Base-by-base conservation (phyloP, 2,113 vertebrate genomes). In the Cichladusa arquata region DNA sequence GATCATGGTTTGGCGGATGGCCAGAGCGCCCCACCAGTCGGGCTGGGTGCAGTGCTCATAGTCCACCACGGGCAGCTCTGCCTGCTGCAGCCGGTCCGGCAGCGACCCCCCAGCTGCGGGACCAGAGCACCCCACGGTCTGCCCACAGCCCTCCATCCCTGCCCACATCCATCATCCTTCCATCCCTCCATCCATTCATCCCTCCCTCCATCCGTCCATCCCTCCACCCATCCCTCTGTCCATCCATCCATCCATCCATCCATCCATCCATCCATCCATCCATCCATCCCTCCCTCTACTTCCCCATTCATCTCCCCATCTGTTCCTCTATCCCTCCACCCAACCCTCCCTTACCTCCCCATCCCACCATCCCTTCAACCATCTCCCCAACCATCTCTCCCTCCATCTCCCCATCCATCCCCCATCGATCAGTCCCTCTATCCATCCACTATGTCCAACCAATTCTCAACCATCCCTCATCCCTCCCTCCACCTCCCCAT, bases 51-150 rank as follows among this genome's bases (percentile, higher is more conserved):
- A 95, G 64, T 65, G 88, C 29, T 95, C 69, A 0, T 51, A 20
- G 23, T 17, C 50, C 88, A 93, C 95, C 86, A 95, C 93, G 0
- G 93, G 95, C 91, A 96, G 50, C 81, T 93, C 88, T 0, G 88
- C 95, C 44, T 95, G 34, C 88, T 96, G 95, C 84, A 94, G 91
- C 48, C 44, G 62, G 2, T 94, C 93, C 0, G 93, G 77, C 65
- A 94, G 57, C 0, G 84, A 22, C 11, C 95, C 95, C 24, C 88
- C 88, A 11, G 88, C 95, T 94, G 60, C 8, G n/a, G 38, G 40
- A 54, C 11, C 45, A 69, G 64, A 61, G 73, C 28, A 61, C 5
- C 14, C 6, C 0, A 0, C 11, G 4, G 23, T 77, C 18, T 53
- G 64, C n/a, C n/a, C 15, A 3, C 4, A 1, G 42, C 23, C 19